Base-by-base conservation (phyloP, 2,113 vertebrate species). In the Odontesthes bonariensis region DNA sequence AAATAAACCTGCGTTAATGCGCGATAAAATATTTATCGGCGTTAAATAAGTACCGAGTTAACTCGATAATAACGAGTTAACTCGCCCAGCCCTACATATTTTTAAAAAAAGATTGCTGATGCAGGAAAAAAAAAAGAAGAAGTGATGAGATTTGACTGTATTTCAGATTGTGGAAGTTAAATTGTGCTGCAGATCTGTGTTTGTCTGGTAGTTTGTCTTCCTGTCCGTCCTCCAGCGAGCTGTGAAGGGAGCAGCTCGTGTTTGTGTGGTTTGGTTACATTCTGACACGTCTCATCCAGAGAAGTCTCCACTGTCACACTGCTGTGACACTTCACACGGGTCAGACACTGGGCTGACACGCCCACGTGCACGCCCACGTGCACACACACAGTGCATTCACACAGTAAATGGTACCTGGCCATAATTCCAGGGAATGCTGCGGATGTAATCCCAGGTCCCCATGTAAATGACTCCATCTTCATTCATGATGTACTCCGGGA, bases 401-500 rank as follows among this genome's bases (percentile, higher is more conserved):
- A 52, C 60, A 10, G 31, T 70, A n/a, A 27, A 27, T 27, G 27
- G 2, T 27, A 96, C 96, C 94, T 98, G 96, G 82, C 96, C 96
- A 3, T 94, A 97, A 84, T 95, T 96, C 96, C 96, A 97, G n/a
- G 91, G 87, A 11, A 88, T 73, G 0, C 88, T 79, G 1, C 6
- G 54, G 69, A 97, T 96, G 84, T 91, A 60, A 54, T 95, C 84
- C 88, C 84, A 94, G 68, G 87, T 89, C 0, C 96, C 96, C 47
- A 87, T 93, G 85, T 94, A 97, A 72, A 98, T 93, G 59, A 95
- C 54, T 38, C 96, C 95, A 0, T 94, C 90, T 75, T 98, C 96
- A 65, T 96, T 97, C 91, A 97, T 87, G 0, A 98, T 38, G 22
- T 96, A 96, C 79, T 98, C 96, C 85, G 94, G 91, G 19, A 96